Base-by-base conservation (phyloP, 2,888 invertebrate species). In the Ptychoptera albimana region DNA sequence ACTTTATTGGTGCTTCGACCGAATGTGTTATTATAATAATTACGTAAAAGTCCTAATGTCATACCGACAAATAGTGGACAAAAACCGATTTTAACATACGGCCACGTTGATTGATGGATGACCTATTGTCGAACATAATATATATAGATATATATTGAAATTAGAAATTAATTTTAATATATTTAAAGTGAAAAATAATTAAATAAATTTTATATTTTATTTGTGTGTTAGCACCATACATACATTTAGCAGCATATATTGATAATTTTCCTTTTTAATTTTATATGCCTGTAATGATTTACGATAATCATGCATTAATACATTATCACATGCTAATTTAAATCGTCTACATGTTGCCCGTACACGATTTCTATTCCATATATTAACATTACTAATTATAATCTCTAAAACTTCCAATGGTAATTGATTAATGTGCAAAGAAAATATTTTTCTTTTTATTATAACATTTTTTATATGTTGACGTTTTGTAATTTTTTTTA, bases 341-440 rank as follows among this genome's bases (percentile, higher is more conserved):
- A 58, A 42, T 1, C 51, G 53, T 32, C 49, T 53, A 36, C 55
- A 57, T 2, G 56, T 53, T 11, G 48, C 54, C n/a, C 57, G 52
- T 39, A 58, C 51, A 6, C 55, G 53, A 45, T 54, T 56, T n/a
- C 55, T 52, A 50, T 58, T 55, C 55, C 55, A 55, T 29, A 54
- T 55, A 37, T 53, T 51, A 31, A 57, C 50, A n/a, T 54, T 47
- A 1, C 53, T 49, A 2, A 58, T 50, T 14, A 58, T 57, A 38
- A 53, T 53, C 37, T 55, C 50, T 3, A 57, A 46, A 9, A 58
- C n/a, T 37, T 57, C 56, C 14, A 44, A 48, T 4, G 57, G 58
- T n/a, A 58, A 23, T 23, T 23, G 23, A 23, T 23, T 23, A 23
- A 23, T 23, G 23, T 23, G 23, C 7, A 32, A 32, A 32, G 4